Evolutionary conservation across 2,797 vertebrate genomes (phyloP).

Genomic region (Danio tinwini): DNA sequence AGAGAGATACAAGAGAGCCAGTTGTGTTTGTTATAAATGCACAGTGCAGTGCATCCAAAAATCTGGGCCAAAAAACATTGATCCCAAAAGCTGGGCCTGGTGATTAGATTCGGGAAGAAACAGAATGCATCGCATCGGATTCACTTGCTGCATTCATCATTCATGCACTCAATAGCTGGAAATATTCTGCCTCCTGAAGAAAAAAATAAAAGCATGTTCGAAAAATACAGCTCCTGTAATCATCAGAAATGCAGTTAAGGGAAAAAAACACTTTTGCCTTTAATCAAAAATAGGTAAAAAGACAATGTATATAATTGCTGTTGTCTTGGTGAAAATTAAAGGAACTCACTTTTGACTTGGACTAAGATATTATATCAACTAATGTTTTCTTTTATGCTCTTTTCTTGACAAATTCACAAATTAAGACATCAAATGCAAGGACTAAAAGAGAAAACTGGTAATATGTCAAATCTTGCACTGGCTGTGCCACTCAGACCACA

Average conservation of each 20-base stretch:
- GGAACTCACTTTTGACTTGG: neutral
- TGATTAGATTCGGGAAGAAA: slow-evolving; percentile 23
- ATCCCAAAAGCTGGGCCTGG: slow-evolving; percentile 34
- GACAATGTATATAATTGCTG: neutral
- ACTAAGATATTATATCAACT: neutral
- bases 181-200: slow-evolving; percentile 5
- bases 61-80: slow-evolving; percentile 35
- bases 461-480: neutral
- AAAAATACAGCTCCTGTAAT: neutral
- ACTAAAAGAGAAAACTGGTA: neutral
- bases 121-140: slow-evolving; percentile 27
- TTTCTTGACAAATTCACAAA: neutral
- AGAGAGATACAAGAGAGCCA: neutral
- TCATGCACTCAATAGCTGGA: slow-evolving; percentile 24
- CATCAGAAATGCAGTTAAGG: neutral
- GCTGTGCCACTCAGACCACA: slow-evolving; percentile 22
- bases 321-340: neutral
- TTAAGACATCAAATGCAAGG: neutral
- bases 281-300: neutral
- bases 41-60: slow-evolving; percentile 24
- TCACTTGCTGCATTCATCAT: slow-evolving; percentile 30
- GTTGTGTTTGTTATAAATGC: slow-evolving; percentile 28
- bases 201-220: neutral
- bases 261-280: neutral
- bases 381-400: neutral